Percentiles rank a stretch among this genome's conserved stretches.
phyloP scores from a whole-genome alignment of 2,797 vertebrate genomes.

The Melanotaenia nigrans region DNA sequence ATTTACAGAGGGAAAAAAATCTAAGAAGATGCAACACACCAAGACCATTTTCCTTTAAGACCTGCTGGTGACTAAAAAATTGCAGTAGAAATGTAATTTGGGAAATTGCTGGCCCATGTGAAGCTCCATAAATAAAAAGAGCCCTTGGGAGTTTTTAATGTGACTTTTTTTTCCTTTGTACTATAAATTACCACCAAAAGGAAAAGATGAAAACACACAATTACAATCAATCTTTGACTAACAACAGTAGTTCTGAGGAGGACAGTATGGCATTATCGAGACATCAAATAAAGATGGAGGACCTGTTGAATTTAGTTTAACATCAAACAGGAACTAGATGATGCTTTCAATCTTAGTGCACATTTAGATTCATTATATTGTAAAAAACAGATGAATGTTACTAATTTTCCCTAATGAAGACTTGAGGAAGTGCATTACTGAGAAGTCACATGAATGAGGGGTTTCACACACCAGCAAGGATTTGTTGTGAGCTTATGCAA shows the following conservation, averaged over 20 bases:
- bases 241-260: not conserved
- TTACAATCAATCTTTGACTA: not conserved
- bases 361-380: not conserved
- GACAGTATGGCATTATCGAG: not conserved
- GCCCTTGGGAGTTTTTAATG: not conserved
- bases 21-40: not conserved
- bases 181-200: not conserved
- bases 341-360: not conserved
- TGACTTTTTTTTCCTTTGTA: not conserved
- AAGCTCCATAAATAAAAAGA: conserved; percentile 15
- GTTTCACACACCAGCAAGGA: no score
- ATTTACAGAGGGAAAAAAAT: no score
- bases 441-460: not conserved
- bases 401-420: not conserved
- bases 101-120: conserved; percentile 1
- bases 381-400: not conserved
- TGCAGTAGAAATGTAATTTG: conserved; percentile 1
- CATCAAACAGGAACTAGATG: not conserved
- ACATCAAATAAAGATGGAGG: no score
- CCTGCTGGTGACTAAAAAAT: conserved; percentile 1
- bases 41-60: conserved; percentile 9
- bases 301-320: not conserved
- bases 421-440: not conserved
- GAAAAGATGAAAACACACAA: not conserved
- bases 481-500: no score